These are phyloP conservation scores for Sapayoa aenigma DNA, from an alignment of 2,113 vertebrate genomes.

Conservation along the genomic window DNA sequence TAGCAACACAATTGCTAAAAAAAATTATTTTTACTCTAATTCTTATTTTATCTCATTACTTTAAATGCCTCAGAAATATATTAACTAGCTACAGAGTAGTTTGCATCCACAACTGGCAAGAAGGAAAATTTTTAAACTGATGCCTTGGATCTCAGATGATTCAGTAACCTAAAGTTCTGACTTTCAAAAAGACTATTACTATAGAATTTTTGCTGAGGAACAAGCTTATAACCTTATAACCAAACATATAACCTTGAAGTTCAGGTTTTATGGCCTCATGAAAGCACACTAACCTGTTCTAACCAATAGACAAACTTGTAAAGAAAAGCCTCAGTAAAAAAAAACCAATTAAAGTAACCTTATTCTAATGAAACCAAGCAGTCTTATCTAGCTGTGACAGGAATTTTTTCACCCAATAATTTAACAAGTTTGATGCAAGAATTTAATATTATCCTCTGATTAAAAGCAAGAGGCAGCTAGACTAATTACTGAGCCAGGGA, in stretches of 20 bases:
- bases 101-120: not conserved
- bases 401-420: not conserved
- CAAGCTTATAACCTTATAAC: not conserved
- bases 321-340: not conserved
- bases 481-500: not conserved
- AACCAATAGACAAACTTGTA: not conserved
- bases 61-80: not conserved
- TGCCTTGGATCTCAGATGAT: not conserved
- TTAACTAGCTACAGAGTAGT: not conserved
- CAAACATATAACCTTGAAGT: not conserved
- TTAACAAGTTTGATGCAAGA: not conserved
- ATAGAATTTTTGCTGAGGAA: not conserved
- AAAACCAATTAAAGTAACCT: not conserved
- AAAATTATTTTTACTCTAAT: not conserved
- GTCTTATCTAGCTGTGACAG: not conserved
- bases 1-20: not conserved
- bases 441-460: not conserved
- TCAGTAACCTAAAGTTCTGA: not conserved
- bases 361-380: not conserved
- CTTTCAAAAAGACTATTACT: not conserved
- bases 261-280: not conserved
- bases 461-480: not conserved
- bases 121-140: not conserved
- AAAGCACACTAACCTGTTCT: not conserved
- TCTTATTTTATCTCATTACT: not conserved